Base-by-base conservation (phyloP, 2,888 invertebrate species). In the Zele albiditarsus region DNA sequence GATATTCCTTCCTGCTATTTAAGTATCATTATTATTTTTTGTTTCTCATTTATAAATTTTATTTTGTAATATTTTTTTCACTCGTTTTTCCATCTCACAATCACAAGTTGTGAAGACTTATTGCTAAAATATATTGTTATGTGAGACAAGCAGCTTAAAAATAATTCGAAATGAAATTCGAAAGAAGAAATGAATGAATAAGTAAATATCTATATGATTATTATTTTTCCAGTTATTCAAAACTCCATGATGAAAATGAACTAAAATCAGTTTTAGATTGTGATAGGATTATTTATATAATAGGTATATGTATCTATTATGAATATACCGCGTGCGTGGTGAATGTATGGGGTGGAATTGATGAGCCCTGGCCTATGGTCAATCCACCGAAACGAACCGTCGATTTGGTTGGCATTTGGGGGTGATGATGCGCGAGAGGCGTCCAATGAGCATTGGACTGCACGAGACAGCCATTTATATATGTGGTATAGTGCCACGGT, bases 401-500 rank as follows among this genome's bases (percentile, higher is more conserved):
- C 69, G 63, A 74, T 70, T 65, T 69, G 58, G 10, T 33, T 58
- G 25, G 57, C 53, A n/a, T 49, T 65, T 28, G 62, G 33, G 65
- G 62, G 70, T 71, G 71, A 75, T 71, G 70, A 75, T 75, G 71
- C 68, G 71, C 60, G 20, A 68, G 63, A n/a, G 42, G 65, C 53
- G 57, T 53, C 71, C 71, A 67, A 71, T 75, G 75, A 71, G 67
- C 68, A 75, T 66, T 75, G 57, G 62, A 75, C 71, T 63, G 14
- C 53, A 63, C 46, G 70, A 53, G 67, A 68, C 70, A 65, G 65
- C 33, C 65, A 68, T 49, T 33, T 70, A 70, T 38, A 70, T 38
- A 63, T 31, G 57, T 53, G 63, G 49, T 53, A 12, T 68, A 65
- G 28, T 74, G 46, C 67, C 65, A 82, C 80, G 77, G 81, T 77